A percentile compares a stretch with the other conserved stretches of the same genome.
phyloP scores from a whole-genome alignment of 35 echinoderm and acorn worm species.

The Eucidaris tribuloides region DNA sequence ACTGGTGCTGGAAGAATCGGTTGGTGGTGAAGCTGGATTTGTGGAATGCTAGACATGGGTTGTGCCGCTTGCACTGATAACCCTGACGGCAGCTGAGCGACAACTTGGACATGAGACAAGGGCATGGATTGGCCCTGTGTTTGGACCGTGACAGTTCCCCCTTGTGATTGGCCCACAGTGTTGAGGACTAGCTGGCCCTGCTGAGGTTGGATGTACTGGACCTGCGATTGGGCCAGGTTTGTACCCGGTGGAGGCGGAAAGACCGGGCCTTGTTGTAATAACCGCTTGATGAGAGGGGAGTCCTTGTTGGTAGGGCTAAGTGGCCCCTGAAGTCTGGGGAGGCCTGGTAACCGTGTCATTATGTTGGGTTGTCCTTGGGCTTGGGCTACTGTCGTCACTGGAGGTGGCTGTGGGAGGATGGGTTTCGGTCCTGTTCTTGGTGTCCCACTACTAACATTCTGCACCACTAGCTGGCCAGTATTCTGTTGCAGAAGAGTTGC shows the following conservation, averaged over 20 bases:
- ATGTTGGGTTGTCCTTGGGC: neutral
- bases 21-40: constrained; percentile 23
- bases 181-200: constrained; percentile 12
- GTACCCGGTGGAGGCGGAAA: constrained; percentile 23
- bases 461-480: constrained; percentile 4
- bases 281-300: constrained; percentile 86
- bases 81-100: neutral
- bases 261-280: constrained; percentile 64
- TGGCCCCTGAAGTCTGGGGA: neutral
- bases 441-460: constrained; percentile 8
- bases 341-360: neutral
- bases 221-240: constrained; percentile 22
- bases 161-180: constrained; percentile 1
- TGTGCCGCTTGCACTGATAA: neutral
- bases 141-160: neutral
- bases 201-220: constrained; percentile 59
- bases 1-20: constrained; percentile 7
- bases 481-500: constrained; percentile 3
- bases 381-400: neutral
- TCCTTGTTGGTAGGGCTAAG: constrained; percentile 42
- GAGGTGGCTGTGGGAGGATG: constrained; percentile 7
- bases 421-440: neutral
- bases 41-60: constrained; percentile 12
- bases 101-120: constrained; percentile 17
- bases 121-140: constrained; percentile 17